phyloP scores from a whole-genome alignment of 1,140 invertebrate genomes.

The Camponotus vicinus region DNA sequence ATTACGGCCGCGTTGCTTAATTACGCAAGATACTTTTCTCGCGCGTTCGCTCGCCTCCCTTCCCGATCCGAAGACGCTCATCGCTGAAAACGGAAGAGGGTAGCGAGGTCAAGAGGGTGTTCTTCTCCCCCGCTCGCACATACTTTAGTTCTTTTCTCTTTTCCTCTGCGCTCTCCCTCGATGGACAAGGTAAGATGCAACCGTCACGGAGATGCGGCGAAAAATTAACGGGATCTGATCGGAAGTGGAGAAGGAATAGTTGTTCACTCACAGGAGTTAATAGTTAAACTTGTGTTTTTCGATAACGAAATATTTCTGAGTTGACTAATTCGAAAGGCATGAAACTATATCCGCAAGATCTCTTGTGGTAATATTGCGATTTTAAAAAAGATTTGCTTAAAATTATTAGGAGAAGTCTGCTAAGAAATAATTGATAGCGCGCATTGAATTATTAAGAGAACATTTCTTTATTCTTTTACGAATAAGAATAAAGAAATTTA shows the following conservation, averaged over 20 bases:
- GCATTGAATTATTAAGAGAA: no score
- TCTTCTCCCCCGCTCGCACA: conserved; percentile 34
- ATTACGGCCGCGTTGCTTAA: conserved; percentile 81
- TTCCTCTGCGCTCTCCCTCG: background rate
- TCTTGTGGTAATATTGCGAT: background rate
- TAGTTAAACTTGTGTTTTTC: conserved; percentile 10
- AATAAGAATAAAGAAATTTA: no score
- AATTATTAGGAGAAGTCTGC: background rate
- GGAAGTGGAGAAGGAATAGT: background rate
- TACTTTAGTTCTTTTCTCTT: conserved; percentile 47
- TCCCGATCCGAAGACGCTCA: conserved; percentile 8
- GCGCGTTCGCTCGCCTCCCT: conserved; percentile 29
- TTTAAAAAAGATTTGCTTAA: background rate
- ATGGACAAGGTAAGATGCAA: background rate
- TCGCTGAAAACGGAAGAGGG: conserved; percentile 8
- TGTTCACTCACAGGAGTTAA: background rate
- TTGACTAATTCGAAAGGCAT: background rate
- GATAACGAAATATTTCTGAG: background rate
- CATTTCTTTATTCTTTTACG: no score
- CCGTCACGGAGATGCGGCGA: background rate
- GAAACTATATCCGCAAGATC: no score
- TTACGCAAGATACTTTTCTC: conserved; percentile 81
- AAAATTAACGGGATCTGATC: conserved; percentile 1
- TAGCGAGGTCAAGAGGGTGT: conserved; percentile 49
- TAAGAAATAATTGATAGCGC: background rate